These are phyloP conservation scores for Antechinus stuartii DNA, from an alignment of 2,113 vertebrate genomes.

Conservation along the genomic window DNA sequence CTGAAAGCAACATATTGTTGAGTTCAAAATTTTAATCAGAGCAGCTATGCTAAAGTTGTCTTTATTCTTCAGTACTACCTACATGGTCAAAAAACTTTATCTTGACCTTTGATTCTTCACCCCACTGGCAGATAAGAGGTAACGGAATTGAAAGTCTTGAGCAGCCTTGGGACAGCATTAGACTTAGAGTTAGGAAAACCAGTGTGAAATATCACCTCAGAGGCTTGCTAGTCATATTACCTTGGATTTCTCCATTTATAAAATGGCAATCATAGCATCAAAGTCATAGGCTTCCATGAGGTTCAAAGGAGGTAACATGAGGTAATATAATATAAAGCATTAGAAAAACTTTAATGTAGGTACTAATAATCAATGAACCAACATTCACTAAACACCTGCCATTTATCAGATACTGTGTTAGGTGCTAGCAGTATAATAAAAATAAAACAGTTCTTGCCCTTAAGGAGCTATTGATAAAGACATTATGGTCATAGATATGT, in stretches of 20 bases:
- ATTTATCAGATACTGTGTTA: neutral
- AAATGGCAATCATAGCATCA: conserved; percentile 19
- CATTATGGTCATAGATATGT: neutral
- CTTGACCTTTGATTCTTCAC: neutral
- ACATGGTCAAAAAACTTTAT: neutral
- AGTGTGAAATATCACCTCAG: neutral
- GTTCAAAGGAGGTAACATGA: neutral
- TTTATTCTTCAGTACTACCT: neutral
- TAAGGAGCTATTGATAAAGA: neutral
- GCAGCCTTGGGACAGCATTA: neutral
- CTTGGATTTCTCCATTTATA: neutral
- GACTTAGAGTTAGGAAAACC: neutral
- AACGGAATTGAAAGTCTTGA: neutral
- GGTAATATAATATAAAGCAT: neutral
- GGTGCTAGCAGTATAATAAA: neutral
- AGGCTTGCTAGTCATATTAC: neutral
- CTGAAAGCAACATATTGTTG: too few relatives aligned
- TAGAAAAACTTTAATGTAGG: neutral
- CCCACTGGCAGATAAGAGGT: neutral
- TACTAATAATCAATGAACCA: neutral
- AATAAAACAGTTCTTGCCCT: neutral
- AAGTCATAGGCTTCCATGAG: conserved; percentile 19
- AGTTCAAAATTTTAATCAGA: too few relatives aligned
- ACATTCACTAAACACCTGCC: neutral
- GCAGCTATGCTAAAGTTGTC: neutral